Evolutionary conservation across 2,797 vertebrate genomes (phyloP).

Genomic region (Chromis chromis): DNA sequence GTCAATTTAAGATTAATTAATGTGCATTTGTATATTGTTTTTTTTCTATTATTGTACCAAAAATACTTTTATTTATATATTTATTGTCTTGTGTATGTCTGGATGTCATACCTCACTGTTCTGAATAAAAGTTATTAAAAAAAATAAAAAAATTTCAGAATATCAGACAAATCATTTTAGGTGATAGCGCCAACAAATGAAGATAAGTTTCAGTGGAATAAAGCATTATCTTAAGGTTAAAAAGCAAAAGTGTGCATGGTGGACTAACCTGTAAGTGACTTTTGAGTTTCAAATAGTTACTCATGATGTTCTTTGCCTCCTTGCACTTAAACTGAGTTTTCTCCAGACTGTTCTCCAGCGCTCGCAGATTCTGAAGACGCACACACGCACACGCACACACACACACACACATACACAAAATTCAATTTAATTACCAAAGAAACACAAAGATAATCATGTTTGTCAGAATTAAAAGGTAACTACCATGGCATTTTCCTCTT

Average conservation of each 20-base stretch:
- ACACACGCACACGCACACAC: slow-evolving; percentile 24
- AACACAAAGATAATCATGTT: background rate
- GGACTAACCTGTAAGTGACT: slow-evolving; percentile 86
- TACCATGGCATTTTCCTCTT: slow-evolving; percentile 82
- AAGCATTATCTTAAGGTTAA: background rate
- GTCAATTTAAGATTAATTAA: too few species aligned
- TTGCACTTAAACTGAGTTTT: slow-evolving; percentile 88
- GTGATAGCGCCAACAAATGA: background rate
- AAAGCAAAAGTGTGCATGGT: background rate
- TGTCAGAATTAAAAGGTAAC: background rate
- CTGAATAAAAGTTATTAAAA: too few species aligned
- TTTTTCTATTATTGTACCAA: too few species aligned
- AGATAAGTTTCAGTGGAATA: background rate
- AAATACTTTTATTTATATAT: too few species aligned
- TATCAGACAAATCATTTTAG: background rate
- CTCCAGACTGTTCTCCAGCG: slow-evolving; percentile 90
- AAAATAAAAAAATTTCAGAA: too few species aligned
- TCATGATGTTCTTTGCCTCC: slow-evolving; percentile 85
- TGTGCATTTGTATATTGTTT: too few species aligned
- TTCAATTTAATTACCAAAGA: too few species aligned
- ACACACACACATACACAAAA: slow-evolving; percentile 25
- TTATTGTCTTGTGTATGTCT: too few species aligned
- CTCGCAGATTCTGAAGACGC: slow-evolving; percentile 81
- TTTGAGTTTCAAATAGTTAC: slow-evolving; percentile 87
- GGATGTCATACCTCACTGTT: too few species aligned